These are phyloP conservation scores for Galbula dea DNA, from an alignment of 2,113 vertebrate genomes.

Conservation along the genomic window DNA sequence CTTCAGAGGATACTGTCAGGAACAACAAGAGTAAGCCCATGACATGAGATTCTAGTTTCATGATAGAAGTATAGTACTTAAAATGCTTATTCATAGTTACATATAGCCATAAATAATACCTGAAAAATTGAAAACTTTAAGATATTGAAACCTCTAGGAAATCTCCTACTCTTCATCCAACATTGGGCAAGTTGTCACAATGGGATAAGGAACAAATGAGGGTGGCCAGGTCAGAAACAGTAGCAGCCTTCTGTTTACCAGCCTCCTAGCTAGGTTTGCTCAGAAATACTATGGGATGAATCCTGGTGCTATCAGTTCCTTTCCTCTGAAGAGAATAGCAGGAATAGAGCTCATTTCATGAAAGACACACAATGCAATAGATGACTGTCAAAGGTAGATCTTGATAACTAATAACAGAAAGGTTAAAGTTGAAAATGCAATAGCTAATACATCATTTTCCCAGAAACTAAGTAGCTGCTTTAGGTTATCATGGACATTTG, in stretches of 20 bases:
- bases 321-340: background rate
- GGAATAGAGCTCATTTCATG: background rate
- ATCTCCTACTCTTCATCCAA: background rate
- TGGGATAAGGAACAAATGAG: background rate
- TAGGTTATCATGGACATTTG: background rate
- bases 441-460: background rate
- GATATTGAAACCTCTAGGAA: background rate
- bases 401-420: constrained; percentile 30
- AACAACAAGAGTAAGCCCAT: background rate
- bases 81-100: background rate
- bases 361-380: background rate
- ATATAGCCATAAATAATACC: background rate
- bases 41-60: background rate
- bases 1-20: background rate
- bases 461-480: background rate
- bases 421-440: constrained; percentile 16
- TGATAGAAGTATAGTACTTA: background rate
- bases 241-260: background rate
- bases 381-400: background rate
- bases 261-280: background rate
- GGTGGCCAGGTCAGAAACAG: background rate
- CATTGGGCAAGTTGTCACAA: background rate
- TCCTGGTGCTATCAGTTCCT: background rate
- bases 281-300: background rate
- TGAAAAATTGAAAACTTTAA: background rate